Evolutionary conservation across 2,797 vertebrate species (phyloP), one percentile per base, ranked within the genome.

Genomic region (Euthynnus affinis): DNA sequence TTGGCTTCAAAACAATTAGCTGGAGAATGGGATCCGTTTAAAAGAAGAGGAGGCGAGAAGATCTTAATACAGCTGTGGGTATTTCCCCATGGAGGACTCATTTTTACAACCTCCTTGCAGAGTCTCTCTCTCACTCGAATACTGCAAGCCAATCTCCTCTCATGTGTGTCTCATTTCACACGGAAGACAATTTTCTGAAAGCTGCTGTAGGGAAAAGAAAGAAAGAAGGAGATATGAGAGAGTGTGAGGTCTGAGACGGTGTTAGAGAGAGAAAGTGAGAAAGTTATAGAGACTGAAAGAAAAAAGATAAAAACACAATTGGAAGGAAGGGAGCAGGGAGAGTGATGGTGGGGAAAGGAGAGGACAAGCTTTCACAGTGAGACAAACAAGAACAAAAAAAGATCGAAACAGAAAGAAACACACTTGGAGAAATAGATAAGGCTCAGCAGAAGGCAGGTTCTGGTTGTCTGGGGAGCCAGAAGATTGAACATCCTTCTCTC

Each of bases 1-100:
- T 76, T 76, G 84, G 88, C 92, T 93, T 93, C 93, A 91, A 93
- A 93, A 94, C 92, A 94, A 93, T 94, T 93, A 94, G 92, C 91
- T 82, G 87, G 89, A 93, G 92, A 93, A 93, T 87, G 91, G 82
- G 87, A 93, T 89, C 83, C 68, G 60, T 93, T 94, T 93, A 93
- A 92, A 93, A 90, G 92, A 91, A 87, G 89, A 90, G 84, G 88
- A 91, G 90, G 91, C 20, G 48, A 86, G 88, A 72, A 90, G 88
- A 92, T 93, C 92, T 92, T 92, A 92, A 92, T 93, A 89, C 91
- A 90, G 91, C 91, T 81, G 87, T 87, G 86, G 91, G 90, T 90
- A 93, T 93, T 93, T 93, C 93, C 92, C 92, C 75, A 85, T 37
- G 89, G 93, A 94, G 85, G 92, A 89, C 81, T 92, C 89, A 89